phyloP scores from a whole-genome alignment of 1,140 invertebrate species.

The Anagrus nilaparvatae region DNA sequence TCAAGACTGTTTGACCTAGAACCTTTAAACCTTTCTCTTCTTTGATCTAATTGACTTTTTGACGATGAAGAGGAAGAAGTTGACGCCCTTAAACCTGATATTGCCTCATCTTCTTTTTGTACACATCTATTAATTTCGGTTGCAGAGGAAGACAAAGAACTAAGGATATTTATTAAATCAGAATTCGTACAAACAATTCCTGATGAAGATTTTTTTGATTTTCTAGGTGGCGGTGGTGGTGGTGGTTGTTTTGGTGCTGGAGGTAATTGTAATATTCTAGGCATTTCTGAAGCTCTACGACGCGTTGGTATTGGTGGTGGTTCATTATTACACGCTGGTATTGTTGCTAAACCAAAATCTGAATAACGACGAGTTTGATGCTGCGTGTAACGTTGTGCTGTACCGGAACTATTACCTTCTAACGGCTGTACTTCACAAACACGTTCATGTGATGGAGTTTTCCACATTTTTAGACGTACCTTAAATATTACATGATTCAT shows the following conservation, averaged over 20 bases:
- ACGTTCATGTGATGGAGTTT: conserved; percentile 60
- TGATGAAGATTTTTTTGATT: conserved; percentile 22
- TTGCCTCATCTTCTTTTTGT: conserved; percentile 22
- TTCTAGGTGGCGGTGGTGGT: conserved; percentile 19
- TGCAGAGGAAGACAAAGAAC: conserved; percentile 66
- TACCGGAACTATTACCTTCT: conserved; percentile 47
- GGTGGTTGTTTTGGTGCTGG: conserved; percentile 36
- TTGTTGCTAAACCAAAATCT: conserved; percentile 52
- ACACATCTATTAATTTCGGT: conserved; percentile 58
- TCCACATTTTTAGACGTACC: conserved; percentile 69
- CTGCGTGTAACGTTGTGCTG: conserved; percentile 47
- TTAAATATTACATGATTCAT: conserved; percentile 11
- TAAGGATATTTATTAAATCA: conserved; percentile 67
- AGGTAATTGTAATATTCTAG: conserved; percentile 9
- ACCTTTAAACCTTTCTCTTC: conserved; percentile 48
- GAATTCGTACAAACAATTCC: conserved; percentile 70
- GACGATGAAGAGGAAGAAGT: neutral
- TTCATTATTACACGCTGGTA: no score
- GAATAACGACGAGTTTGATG: conserved; percentile 55
- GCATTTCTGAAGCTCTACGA: conserved; percentile 53
- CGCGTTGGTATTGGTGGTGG: conserved; percentile 38
- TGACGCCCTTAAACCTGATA: conserved; percentile 16
- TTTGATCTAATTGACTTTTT: conserved; percentile 34
- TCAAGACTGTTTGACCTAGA: conserved; percentile 72
- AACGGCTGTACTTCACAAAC: conserved; percentile 70